phyloP scores from a whole-genome alignment of 2,113 vertebrate genomes.

The Hydropotes inermis region DNA sequence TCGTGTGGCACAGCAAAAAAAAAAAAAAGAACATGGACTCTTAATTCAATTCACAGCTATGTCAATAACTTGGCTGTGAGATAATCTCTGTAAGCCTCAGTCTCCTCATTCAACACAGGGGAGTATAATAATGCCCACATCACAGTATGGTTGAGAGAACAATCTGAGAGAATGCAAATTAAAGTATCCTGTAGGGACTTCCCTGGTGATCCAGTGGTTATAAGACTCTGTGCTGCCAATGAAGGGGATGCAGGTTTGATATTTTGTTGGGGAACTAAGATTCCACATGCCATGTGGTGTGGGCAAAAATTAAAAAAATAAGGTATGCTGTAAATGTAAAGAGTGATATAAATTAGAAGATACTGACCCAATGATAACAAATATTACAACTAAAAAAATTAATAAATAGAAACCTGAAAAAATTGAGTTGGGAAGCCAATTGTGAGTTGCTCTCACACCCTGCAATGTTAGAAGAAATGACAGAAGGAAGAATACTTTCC shows the following conservation, averaged over 20 bases:
- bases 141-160: background rate
- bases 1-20: background rate
- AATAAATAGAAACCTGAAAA: background rate
- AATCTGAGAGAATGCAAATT: background rate
- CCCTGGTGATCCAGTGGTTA: too few species aligned
- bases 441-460: background rate
- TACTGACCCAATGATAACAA: background rate
- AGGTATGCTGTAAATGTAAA: background rate
- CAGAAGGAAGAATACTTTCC: background rate
- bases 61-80: background rate
- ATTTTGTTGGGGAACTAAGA: too few species aligned
- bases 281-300: too few species aligned
- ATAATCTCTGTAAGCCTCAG: background rate
- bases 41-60: background rate
- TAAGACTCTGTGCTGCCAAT: too few species aligned
- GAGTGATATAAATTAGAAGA: background rate
- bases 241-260: too few species aligned
- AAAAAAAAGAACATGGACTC: background rate
- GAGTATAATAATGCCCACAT: background rate
- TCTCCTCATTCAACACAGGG: background rate
- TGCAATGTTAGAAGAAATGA: background rate
- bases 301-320: too few species aligned
- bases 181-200: background rate
- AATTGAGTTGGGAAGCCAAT: background rate
- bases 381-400: background rate